Evolutionary conservation across 2,113 vertebrate species (phyloP), one percentile per base, ranked within the genome.

Genomic region (Motacilla tschutschensis): DNA sequence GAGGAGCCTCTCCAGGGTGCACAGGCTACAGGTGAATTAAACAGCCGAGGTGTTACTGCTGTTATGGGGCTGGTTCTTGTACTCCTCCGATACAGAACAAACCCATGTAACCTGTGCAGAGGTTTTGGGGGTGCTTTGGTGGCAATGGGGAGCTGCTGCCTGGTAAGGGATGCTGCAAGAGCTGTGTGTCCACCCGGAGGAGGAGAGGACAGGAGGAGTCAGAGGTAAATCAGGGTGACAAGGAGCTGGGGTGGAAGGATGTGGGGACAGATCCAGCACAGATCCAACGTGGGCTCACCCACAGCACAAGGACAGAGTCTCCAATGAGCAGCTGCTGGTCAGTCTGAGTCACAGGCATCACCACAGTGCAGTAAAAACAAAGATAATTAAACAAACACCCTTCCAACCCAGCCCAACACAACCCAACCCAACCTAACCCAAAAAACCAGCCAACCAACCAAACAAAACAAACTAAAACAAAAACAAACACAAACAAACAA

Each of bases 31-130:
- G 3, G 9, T 31, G 38, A 84, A 51, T 62, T 25, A 12, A 55
- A 66, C 13, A 83, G 4, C 9, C 2, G 1, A 58, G 31, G 6
- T 44, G 12, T 17, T 35, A 17, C 9, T 71, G n/a, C 4, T 35
- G 6, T 11, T 36, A 2, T 1, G 2, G 21, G 19, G 2, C 6
- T 57, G 67, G 12, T 57, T 25, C 29, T 40, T 35, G 28, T 10
- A 6, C 21, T 35, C 7, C 1, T 0, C 26, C 31, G 57, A 2
- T 1, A 6, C 1, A 5, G 6, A 79, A 10, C 28, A 40, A 67
- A 43, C 7, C 7, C 20, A 2, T 12, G 16, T 8, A 7, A 28
- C 9, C 12, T 26, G 17, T 35, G 28, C 16, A 74, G 44, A 58
- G 8, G 26, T 47, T 73, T 22, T 85, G 31, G 6, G 48, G 14